Percentiles rank a stretch among this genome's conserved stretches.
Conservation (phyloP, 2,888 invertebrate species). For the Chrysolina haemoptera region DNA sequence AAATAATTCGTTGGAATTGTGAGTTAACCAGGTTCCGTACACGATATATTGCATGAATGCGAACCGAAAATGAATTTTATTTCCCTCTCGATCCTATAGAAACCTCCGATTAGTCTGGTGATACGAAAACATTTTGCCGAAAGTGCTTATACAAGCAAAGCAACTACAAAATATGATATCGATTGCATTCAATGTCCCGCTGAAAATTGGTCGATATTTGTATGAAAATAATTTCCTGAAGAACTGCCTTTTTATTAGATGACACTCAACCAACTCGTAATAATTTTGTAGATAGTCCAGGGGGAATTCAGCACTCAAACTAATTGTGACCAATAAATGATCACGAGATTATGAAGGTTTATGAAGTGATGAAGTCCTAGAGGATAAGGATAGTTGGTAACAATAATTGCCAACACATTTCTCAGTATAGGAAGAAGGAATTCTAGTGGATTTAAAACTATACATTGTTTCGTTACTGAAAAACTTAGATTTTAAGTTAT, state of each 20-base stretch:
- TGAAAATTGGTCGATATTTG: conserved; percentile 20
- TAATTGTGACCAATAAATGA: conserved; percentile 44
- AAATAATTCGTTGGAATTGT: conserved; percentile 30
- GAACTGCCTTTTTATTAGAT: conserved; percentile 33
- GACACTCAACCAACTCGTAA: conserved; percentile 39
- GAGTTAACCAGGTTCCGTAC: conserved; percentile 32
- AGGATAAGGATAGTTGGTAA: conserved; percentile 2
- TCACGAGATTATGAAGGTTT: conserved; percentile 38
- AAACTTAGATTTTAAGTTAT: too few relatives aligned
- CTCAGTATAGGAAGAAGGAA: background rate
- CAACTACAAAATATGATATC: conserved; percentile 33
- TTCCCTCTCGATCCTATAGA: conserved; percentile 19
- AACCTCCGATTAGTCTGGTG: conserved; percentile 37
- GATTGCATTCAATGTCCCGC: conserved; percentile 33
- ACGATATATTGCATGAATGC: conserved; percentile 34
- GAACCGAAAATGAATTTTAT: conserved; percentile 28
- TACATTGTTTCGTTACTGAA: too few relatives aligned
- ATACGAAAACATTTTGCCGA: conserved; percentile 37
- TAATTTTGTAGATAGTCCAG: conserved; percentile 37
- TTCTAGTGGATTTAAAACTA: background rate
- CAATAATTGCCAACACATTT: background rate
- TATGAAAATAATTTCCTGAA: conserved; percentile 22
- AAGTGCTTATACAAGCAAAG: conserved; percentile 30
- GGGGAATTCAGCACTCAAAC: conserved; percentile 41
- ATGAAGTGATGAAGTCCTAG: conserved; percentile 17